Evolutionary conservation across 2,888 invertebrate genomes (phyloP).

Genomic region (Doris montereyensis): DNA sequence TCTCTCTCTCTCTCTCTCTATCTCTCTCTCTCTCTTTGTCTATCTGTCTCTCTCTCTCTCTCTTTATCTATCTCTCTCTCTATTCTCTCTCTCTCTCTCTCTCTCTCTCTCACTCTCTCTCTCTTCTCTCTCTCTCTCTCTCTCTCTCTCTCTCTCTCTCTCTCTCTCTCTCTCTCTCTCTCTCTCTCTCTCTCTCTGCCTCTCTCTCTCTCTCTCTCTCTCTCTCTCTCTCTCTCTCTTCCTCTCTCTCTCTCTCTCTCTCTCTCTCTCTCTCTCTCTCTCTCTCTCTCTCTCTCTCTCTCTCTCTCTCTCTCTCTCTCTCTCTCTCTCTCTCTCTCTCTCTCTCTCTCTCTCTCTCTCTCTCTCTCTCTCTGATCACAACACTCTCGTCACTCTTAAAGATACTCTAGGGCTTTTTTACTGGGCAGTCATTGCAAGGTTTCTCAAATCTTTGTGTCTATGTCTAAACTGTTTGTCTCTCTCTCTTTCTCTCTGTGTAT

Average conservation of each 20-base stretch:
- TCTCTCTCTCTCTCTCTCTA: too few relatives aligned
- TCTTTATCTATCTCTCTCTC: too few relatives aligned
- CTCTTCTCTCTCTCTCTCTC: background rate
- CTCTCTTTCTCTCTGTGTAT: too few relatives aligned
- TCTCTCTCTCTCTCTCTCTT: background rate
- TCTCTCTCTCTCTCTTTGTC: too few relatives aligned
- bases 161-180: background rate
- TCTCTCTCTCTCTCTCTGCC: background rate
- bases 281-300: background rate
- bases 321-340: background rate
- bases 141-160: background rate
- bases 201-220: background rate
- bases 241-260: slow-evolving; percentile 8
- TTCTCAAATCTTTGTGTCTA: too few relatives aligned
- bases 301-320: background rate
- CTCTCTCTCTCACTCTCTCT: background rate
- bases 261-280: background rate
- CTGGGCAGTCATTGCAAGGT: too few relatives aligned
- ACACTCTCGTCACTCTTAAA: too few relatives aligned
- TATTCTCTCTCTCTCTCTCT: background rate
- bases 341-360: background rate
- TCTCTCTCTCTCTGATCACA: too few relatives aligned
- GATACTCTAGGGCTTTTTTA: too few relatives aligned
- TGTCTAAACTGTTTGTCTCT: too few relatives aligned
- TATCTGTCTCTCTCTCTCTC: too few relatives aligned